These are phyloP conservation scores for Syrrhaptes paradoxus DNA, from an alignment of 2,113 vertebrate species.

Conservation along the genomic window DNA sequence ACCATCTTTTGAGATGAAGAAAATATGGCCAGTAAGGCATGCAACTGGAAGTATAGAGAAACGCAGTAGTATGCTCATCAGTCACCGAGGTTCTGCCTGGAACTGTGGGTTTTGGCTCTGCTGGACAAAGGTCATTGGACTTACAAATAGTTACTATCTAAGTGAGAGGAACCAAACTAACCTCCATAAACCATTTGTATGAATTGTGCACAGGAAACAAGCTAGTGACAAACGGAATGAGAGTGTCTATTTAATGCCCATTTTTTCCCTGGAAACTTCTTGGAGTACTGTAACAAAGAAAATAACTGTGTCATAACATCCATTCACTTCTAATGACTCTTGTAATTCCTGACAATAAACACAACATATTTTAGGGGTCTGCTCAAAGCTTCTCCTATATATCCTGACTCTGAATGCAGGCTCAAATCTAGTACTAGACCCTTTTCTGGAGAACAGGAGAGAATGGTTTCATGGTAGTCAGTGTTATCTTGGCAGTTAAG, in stretches of 20 bases:
- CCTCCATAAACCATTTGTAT: neutral
- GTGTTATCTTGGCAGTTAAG: neutral
- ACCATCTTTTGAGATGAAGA: neutral
- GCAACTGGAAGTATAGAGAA: neutral
- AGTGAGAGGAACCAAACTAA: neutral
- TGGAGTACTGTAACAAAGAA: neutral
- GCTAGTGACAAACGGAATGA: neutral
- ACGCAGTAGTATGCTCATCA: neutral
- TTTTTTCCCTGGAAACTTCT: neutral
- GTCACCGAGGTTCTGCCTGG: neutral
- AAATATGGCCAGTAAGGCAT: neutral
- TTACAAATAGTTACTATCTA: conserved; percentile 21
- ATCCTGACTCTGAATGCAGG: neutral
- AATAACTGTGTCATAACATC: neutral
- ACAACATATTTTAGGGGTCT: neutral
- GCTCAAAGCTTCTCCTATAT: neutral
- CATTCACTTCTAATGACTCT: neutral
- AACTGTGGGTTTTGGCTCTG: neutral
- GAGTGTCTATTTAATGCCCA: neutral
- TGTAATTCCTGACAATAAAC: neutral
- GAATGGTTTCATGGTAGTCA: neutral
- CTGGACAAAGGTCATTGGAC: conserved; percentile 22
- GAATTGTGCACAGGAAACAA: neutral
- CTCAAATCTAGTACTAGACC: neutral
- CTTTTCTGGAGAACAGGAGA: neutral